Conservation (phyloP, 1,140 invertebrate genomes). For the Drosophila pectinifera region DNA sequence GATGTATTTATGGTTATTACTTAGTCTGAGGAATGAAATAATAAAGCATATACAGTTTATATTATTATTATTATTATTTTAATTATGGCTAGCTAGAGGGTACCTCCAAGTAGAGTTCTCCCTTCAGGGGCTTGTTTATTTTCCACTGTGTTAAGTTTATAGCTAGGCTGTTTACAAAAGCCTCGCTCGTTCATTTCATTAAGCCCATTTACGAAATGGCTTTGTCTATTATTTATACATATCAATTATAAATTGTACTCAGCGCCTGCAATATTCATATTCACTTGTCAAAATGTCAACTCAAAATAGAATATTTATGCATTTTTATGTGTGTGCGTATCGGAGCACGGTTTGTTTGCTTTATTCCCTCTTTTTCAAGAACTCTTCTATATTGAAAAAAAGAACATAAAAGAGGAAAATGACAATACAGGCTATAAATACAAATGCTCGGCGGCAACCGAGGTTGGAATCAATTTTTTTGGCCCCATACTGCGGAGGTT, state of each 20-base stretch:
- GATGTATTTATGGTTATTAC: too few relatives aligned
- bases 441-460: conserved; percentile 35
- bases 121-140: background rate
- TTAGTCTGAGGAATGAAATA: too few relatives aligned
- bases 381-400: conserved; percentile 46
- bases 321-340: conserved; percentile 54
- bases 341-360: conserved; percentile 50
- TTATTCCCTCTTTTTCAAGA: conserved; percentile 35
- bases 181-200: conserved; percentile 48
- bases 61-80: background rate
- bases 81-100: background rate
- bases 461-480: conserved; percentile 64
- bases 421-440: conserved; percentile 68
- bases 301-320: conserved; percentile 79
- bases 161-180: too few relatives aligned
- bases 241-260: conserved; percentile 67
- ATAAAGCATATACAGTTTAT: too few relatives aligned
- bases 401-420: conserved; percentile 27
- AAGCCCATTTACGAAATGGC: conserved; percentile 50
- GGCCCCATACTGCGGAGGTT: conserved; percentile 73
- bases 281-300: conserved; percentile 78
- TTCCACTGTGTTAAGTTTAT: conserved; percentile 17
- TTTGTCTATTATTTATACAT: conserved; percentile 47
- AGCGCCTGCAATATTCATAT: conserved; percentile 70
- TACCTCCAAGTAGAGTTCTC: background rate